phyloP scores from a whole-genome alignment of 2,888 invertebrate genomes.

The Aphodius granarius region DNA sequence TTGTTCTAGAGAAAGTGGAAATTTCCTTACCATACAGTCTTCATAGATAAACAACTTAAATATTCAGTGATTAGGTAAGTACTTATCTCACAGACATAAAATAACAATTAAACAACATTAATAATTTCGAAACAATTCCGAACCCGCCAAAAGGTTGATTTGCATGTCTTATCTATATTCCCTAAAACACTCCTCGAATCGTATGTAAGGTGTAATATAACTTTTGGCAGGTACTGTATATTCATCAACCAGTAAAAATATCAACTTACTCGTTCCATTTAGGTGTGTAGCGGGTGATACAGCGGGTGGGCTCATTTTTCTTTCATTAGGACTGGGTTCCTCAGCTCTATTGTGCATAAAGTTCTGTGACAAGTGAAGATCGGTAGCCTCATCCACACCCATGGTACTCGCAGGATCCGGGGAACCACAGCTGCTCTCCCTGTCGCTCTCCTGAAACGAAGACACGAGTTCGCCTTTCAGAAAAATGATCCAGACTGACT shows the following conservation, averaged over 20 bases:
- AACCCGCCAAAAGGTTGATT: too few species aligned
- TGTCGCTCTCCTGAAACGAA: slow-evolving; percentile 63
- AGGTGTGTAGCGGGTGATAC: slow-evolving; percentile 61
- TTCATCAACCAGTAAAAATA: not conserved
- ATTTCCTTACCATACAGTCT: too few species aligned
- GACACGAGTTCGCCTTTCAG: slow-evolving; percentile 4
- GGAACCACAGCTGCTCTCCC: slow-evolving; percentile 66
- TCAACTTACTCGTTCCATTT: slow-evolving; percentile 66
- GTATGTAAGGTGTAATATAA: too few species aligned
- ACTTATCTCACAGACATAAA: too few species aligned
- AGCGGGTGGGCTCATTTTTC: slow-evolving; percentile 46
- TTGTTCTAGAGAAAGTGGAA: too few species aligned
- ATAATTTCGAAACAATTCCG: too few species aligned
- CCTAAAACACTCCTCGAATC: too few species aligned
- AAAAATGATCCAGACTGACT: slow-evolving; percentile 3
- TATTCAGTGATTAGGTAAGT: too few species aligned
- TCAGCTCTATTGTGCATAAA: slow-evolving; percentile 37
- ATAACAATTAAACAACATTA: too few species aligned
- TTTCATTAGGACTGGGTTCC: slow-evolving; percentile 37
- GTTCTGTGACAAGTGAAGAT: slow-evolving; percentile 46
- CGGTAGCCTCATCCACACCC: slow-evolving; percentile 52
- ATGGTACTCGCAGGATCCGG: slow-evolving; percentile 59
- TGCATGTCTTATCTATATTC: too few species aligned
- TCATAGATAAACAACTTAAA: too few species aligned
- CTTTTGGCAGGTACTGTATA: not conserved